Evolutionary conservation across 2,113 vertebrate species (phyloP), one percentile per base, ranked within the genome.

Genomic region (Sceloporus tristichus): DNA sequence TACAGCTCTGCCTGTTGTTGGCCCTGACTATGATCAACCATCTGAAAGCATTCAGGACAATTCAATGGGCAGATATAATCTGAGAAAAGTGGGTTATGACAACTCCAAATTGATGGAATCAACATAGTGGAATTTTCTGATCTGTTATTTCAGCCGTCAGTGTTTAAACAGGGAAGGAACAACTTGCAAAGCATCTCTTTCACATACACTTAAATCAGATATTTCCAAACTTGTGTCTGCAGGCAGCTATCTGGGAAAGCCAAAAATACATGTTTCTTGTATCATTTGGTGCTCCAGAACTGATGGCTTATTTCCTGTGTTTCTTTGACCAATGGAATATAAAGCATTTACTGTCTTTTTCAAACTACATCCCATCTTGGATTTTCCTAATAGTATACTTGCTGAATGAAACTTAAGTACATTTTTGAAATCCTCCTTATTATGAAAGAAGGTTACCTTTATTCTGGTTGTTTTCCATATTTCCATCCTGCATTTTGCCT

Each of bases 401-500:
- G 27, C 9, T 85, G 23, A 90, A 91, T 42, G 78, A 88, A 81
- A 9, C 40, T 86, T 59, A 90, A 53, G 88, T 92, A 91, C 87
- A 94, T 85, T 87, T 79, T 90, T 81, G 78, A 86, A 89, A 78
- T 85, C 85, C 92, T 87, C 54, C 91, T 94, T 89, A 95, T 87
- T 40, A 92, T 19, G 65, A 97, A 97, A 97, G 95, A 94, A 92
- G 92, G 97, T 99, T 99, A 99, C 99, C 99, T 99, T 99, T 99
- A 97, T 98, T 99, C 97, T 99, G 99, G 98, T 98, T 98, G 98
- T 97, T 97, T 97, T 99, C 99, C 98, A 98, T 98, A 99, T 98
- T 99, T 94, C 98, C 98, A 98, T 99, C 99, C 98, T 99, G 99
- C 98, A 99, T 99, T 98, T 99, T 99, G 98, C 99, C 99, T 99